Base-by-base conservation (phyloP, 2,797 vertebrate species). In the Ctenopoma multispine region DNA sequence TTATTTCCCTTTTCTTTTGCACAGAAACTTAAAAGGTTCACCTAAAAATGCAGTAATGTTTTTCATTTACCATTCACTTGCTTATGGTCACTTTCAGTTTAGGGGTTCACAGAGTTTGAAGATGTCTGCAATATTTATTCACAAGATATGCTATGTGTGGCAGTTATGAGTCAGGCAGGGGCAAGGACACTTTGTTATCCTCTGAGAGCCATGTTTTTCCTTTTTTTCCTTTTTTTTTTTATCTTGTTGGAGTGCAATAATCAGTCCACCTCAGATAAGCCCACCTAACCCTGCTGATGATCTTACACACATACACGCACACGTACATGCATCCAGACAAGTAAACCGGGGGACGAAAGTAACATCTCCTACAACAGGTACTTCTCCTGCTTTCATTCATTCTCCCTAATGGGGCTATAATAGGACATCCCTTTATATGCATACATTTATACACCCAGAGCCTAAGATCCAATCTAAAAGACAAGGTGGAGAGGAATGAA, bases 171-270 rank as follows among this genome's bases (percentile, higher is more conserved):
- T 91, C 87, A 87, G 89, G 88, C 80, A 83, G 83, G 90, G 89
- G 77, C 78, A 80, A 88, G 85, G 90, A 91, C 89, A 89, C 85
- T 89, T 87, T 87, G 78, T 88, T 77, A 79, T 87, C 79, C 86
- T 89, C 87, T 66, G 38, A 90, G 91, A 94, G 91, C 91, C 91
- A 93, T 94, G 85, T 50, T 80, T 54, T 75, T 49, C 67, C 68
- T 50, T 55, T 48, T 51, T 66, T n/a, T 78, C 69, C 81, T 78
- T 14, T 80, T 75, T 77, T 60, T 75, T 54, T 50, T 23, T 57
- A 86, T 87, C 84, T 89, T 82, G 89, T 91, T 92, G 90, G 93
- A 94, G 94, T 94, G 93, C 94, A 95, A 94, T 94, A 94, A 92
- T 91, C 85, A 85, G 89, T 94, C 90, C 92, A 93, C 90, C 81